phyloP scores from a whole-genome alignment of 2,888 invertebrate genomes.

The Prenolepis imparis region DNA sequence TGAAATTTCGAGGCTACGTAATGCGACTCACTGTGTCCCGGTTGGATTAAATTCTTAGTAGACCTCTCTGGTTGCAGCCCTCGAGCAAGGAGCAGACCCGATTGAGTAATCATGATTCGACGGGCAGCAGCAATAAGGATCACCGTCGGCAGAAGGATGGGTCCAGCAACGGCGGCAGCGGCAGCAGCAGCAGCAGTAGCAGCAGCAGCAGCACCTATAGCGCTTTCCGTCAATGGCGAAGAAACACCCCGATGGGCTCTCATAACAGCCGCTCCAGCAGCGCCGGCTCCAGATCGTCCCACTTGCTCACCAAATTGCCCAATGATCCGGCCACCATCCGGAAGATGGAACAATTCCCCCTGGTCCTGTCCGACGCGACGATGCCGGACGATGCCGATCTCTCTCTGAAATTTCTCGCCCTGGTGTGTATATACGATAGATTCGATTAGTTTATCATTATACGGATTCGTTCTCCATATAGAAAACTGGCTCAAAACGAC shows the following conservation, averaged over 20 bases:
- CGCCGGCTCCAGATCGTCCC: slow-evolving; percentile 68
- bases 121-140: slow-evolving; percentile 68
- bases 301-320: slow-evolving; percentile 60
- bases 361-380: slow-evolving; percentile 80
- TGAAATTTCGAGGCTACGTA: slow-evolving; percentile 37
- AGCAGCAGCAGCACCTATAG: slow-evolving; percentile 67
- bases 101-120: slow-evolving; percentile 74
- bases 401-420: slow-evolving; percentile 84
- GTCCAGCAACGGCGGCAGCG: slow-evolving; percentile 56
- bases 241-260: slow-evolving; percentile 74
- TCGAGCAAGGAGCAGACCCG: slow-evolving; percentile 77
- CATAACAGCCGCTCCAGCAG: slow-evolving; percentile 71
- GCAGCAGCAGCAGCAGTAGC: neutral
- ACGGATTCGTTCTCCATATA: neutral
- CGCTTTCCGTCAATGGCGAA: slow-evolving; percentile 83
- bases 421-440: slow-evolving; percentile 79
- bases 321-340: slow-evolving; percentile 70
- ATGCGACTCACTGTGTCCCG: slow-evolving; percentile 48
- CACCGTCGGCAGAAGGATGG: slow-evolving; percentile 76
- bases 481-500: neutral
- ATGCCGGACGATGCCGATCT: slow-evolving; percentile 82
- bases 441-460: neutral
- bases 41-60: slow-evolving; percentile 76
- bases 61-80: slow-evolving; percentile 77
- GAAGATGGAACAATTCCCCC: slow-evolving; percentile 82